phyloP scores from a whole-genome alignment of 2,113 vertebrate species.

The Notothenia coriiceps region DNA sequence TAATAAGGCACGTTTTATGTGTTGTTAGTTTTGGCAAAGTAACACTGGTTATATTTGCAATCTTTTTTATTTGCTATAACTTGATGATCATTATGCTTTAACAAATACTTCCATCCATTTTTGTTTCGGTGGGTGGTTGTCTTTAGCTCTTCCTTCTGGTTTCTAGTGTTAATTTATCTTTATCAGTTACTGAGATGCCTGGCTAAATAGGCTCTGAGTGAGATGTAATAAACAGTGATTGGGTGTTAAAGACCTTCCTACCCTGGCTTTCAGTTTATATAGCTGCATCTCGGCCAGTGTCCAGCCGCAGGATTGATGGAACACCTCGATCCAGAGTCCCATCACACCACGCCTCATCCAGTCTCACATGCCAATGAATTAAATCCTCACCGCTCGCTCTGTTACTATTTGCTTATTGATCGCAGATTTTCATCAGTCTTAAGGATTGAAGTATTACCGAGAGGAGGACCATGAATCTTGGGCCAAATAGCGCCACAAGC shows the following conservation, averaged over 20 bases:
- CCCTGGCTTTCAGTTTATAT: conserved; percentile 22
- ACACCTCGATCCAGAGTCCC: conserved; percentile 39
- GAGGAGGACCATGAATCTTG: conserved; percentile 70
- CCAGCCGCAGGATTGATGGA: conserved; percentile 65
- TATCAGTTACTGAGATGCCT: neutral
- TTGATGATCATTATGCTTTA: no score
- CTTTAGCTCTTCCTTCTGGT: neutral
- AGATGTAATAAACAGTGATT: conserved; percentile 34
- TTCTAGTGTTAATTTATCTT: conserved; percentile 7
- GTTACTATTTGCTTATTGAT: conserved; percentile 81
- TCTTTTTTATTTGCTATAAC: no score
- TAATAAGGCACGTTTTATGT: neutral
- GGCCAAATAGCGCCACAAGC: conserved; percentile 52
- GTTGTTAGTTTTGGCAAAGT: neutral
- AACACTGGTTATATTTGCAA: neutral
- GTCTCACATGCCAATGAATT: conserved; percentile 65
- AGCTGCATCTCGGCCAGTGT: conserved; percentile 30
- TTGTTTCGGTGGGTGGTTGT: no score
- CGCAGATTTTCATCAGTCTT: conserved; percentile 79
- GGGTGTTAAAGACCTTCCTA: conserved; percentile 27
- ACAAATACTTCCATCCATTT: no score
- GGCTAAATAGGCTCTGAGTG: conserved; percentile 5
- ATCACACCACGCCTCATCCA: conserved; percentile 29
- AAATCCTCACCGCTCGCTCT: conserved; percentile 60
- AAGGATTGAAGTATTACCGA: conserved; percentile 66